Evolutionary conservation across 2,113 vertebrate species (phyloP).

Genomic region (Amblyopsis rosae): DNA sequence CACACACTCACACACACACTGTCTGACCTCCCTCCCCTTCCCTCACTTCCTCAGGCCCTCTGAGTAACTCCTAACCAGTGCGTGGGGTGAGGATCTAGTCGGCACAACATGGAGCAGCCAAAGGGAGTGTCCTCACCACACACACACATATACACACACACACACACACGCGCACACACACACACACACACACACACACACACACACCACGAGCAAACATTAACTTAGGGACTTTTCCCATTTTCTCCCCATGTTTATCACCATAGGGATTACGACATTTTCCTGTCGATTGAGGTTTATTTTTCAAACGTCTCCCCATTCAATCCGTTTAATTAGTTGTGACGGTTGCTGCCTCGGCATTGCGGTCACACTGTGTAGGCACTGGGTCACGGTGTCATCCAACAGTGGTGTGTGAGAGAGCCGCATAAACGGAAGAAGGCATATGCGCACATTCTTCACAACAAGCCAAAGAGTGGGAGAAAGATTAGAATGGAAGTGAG

Average conservation of each 20-base stretch:
- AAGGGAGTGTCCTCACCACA: constrained; percentile 70
- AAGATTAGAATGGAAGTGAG: constrained; percentile 43
- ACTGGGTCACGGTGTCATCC: constrained; percentile 25
- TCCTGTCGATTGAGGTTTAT: neutral
- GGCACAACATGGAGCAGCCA: constrained; percentile 62
- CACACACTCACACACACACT: constrained; percentile 26
- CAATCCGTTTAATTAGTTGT: neutral
- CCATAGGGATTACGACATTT: constrained; percentile 48
- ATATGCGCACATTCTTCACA: constrained; percentile 36
- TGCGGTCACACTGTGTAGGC: constrained; percentile 16
- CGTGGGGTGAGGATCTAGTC: constrained; percentile 36
- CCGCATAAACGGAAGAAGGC: constrained; percentile 20
- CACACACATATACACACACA: constrained; percentile 34
- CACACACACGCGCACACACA: constrained; percentile 24
- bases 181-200: neutral
- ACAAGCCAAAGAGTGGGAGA: constrained; percentile 32
- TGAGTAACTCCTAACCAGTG: constrained; percentile 73
- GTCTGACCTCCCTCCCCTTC: constrained; percentile 49
- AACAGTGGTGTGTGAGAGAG: constrained; percentile 27
- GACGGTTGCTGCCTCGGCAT: constrained; percentile 5
- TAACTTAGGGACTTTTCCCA: constrained; percentile 60
- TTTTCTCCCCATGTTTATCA: constrained; percentile 64
- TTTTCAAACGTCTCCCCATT: neutral
- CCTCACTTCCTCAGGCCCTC: constrained; percentile 45
- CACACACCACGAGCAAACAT: constrained; percentile 27